Conservation (phyloP, 2,797 vertebrate species). For the Pogoniulus pusillus region DNA sequence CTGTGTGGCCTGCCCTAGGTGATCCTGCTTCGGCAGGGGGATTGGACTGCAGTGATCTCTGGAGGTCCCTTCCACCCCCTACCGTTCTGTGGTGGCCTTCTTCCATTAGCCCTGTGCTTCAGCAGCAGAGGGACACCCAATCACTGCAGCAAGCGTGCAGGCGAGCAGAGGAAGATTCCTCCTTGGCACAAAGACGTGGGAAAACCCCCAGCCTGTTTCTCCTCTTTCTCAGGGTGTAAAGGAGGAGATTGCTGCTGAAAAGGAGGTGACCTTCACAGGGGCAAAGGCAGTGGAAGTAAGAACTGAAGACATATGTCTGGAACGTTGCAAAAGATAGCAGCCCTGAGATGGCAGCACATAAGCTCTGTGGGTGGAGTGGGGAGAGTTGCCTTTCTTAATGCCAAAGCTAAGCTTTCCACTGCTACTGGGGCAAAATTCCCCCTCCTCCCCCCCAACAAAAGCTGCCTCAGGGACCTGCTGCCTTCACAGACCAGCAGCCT, state of each 20-base stretch:
- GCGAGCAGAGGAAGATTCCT: not conserved
- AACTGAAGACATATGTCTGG: not conserved
- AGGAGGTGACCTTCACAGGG: not conserved
- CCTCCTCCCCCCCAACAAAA: not conserved
- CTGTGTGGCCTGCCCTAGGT: no score
- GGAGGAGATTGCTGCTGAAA: not conserved
- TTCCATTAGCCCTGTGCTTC: not conserved
- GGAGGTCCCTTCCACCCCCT: no score
- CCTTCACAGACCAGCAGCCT: not conserved
- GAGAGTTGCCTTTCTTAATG: not conserved
- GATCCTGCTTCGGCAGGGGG: no score
- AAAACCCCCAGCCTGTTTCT: not conserved
- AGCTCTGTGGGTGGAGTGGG: not conserved
- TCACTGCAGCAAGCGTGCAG: not conserved
- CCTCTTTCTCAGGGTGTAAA: not conserved
- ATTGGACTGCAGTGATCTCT: no score
- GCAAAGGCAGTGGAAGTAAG: not conserved
- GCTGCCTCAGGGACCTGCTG: not conserved
- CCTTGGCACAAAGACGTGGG: not conserved
- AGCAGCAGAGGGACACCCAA: not conserved
- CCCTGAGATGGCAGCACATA: not conserved
- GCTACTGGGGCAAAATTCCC: not conserved
- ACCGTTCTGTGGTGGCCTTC: not conserved
- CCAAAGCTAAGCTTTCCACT: not conserved
- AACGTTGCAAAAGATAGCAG: not conserved